Base-by-base conservation (phyloP, 2,888 invertebrate genomes). In the Leptinotarsa rubiginosa region DNA sequence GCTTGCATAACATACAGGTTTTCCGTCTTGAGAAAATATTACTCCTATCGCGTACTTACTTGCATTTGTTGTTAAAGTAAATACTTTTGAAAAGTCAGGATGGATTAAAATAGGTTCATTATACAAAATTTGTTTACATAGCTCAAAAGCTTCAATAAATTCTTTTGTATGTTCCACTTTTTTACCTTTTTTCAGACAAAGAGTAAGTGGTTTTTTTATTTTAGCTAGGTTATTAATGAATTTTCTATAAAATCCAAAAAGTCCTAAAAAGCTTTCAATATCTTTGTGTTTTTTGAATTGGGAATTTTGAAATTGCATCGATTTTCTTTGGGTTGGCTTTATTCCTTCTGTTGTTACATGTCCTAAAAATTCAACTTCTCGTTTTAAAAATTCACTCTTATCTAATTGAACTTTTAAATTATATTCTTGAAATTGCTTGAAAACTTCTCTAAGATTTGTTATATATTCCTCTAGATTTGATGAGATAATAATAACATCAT, bases 101-200 rank as follows among this genome's bases (percentile, higher is more conserved):
- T 67, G 7, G 1, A 67, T 20, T 50, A 67, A 50, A 15, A 54
- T 69, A 12, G 47, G 47, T 47, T 47, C 47, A 13, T 47, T 47
- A 13, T 2, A 47, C 47, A 47, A 47, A 47, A 47, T 47, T 47
- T 47, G 12, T 47, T 47, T 13, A 47, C 47, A 47, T 47, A 47
- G 12, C 47, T 47, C 47, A 47, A 47, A 47, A 13, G 47, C 7
- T 7, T 47, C 13, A 2, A 47, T 47, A 13, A 47, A 47, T 47
- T 12, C 2, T 47, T 47, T 13, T 7, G 13, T 47, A 47, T 69
- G 56, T 54, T 69, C 69, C 13, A 69, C 31, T 7, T 54, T 54
- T 31, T 69, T 69, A 16, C 69, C 69, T 25, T 69, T 69, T 13
- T 56, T 54, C 47, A 69, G 54, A 56, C 69, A 69, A 56, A 20